Base-by-base conservation (phyloP, 2,113 vertebrate species). In the Alces alces region DNA sequence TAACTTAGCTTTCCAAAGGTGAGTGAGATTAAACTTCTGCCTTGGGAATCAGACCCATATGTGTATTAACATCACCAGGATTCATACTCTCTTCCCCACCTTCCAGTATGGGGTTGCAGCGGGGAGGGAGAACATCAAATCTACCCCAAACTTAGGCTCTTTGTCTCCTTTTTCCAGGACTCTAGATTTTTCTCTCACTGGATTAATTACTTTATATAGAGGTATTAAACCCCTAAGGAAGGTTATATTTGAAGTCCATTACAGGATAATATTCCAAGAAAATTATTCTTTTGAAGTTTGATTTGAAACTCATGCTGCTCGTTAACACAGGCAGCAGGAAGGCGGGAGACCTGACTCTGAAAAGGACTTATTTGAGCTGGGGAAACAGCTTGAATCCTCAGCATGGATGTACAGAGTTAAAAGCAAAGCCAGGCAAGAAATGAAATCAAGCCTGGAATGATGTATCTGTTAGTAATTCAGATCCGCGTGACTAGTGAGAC, bases 261-360 rank as follows among this genome's bases (percentile, higher is more conserved):
- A 52, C 3, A 83, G 66, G 73, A 87, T 94, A 98, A 93, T 96
- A 80, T 95, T 98, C 70, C 96, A 87, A 89, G 88, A 96, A 98
- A 97, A 92, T 28, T 82, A 52, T 96, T 93, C 91, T 97, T 98
- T 98, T 97, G 88, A 96, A 98, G 89, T 94, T 94, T 97, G 96
- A 93, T 97, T 92, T 97, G 93, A 97, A 98, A 97, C 54, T 96
- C 85, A 33, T 97, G 97, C 60, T 97, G 66, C 94, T 98, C 23
- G 82, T 97, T 89, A 97, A 57, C 61, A 96, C 5, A 21, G 89
- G 73, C 60, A 86, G 47, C 28, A 61, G 96, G 30, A 50, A 82
- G n/a, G 93, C 17, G 12, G 86, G 84, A 96, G 64, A 96, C 45
- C 85, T 91, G 45, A 93, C 70, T 89, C 33, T 96, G 93, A 60